phyloP scores from a whole-genome alignment of 2,113 vertebrate species.

The Spilogale gracilis region DNA sequence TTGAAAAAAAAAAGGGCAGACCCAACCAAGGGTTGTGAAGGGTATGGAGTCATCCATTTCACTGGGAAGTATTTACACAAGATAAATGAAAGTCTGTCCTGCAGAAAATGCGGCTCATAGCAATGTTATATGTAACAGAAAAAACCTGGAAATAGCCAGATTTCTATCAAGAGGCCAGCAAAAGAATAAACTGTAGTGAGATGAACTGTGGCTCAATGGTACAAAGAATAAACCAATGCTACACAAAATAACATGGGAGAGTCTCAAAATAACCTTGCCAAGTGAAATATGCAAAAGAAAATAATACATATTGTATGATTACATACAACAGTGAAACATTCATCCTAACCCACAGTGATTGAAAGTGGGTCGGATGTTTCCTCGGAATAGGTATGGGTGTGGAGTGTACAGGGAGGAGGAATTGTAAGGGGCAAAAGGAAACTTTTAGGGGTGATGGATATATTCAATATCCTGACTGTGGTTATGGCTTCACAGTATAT shows the following conservation, averaged over 20 bases:
- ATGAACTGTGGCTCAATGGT: neutral
- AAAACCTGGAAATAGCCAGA: neutral
- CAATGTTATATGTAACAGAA: neutral
- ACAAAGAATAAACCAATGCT: neutral
- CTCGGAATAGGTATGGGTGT: neutral
- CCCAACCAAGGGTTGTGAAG: neutral
- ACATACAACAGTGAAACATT: neutral
- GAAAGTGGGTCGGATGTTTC: neutral
- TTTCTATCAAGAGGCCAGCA: neutral
- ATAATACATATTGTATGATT: neutral
- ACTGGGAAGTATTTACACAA: neutral
- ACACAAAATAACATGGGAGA: neutral
- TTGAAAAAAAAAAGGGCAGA: neutral
- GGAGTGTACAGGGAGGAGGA: rapidly evolving
- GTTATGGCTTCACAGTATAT: neutral
- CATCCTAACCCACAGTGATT: neutral
- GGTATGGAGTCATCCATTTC: neutral
- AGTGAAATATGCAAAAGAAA: neutral
- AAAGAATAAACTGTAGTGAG: neutral
- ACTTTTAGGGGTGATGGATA: neutral
- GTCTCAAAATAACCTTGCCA: neutral
- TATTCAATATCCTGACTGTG: neutral
- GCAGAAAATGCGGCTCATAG: neutral
- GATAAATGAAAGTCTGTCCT: neutral
- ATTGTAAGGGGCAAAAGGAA: neutral